Base-by-base conservation (phyloP, 2,888 invertebrate species). In the Agriopis marginaria region DNA sequence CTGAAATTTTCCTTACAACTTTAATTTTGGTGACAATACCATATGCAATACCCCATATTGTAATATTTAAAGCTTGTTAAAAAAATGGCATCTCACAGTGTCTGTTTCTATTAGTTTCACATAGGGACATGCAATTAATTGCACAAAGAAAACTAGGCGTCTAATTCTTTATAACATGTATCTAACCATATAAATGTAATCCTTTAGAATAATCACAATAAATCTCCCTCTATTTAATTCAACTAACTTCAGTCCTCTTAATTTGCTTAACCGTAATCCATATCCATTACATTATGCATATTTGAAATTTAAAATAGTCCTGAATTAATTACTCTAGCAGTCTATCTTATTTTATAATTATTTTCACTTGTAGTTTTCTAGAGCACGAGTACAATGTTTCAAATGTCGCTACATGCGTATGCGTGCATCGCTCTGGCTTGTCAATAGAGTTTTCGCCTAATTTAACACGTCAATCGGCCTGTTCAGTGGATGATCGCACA, bases 391-490 rank as follows among this genome's bases (percentile, higher is more conserved):
- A 0, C 51, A 4, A n/a, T 40, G 39, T 54, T 54, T 54, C 32
- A 51, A 51, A 63, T 68, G 40, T 47, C 45, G 23, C 54, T 58
- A 59, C 63, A 67, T 73, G 60, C 70, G 56, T 65, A 45, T n/a
- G 65, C 68, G 67, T 69, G 53, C 68, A 63, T 66, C 68, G 73
- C 66, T 56, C 65, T 23, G 45, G 17, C 45, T 60, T 59, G 62
- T 55, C 65, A 69, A 72, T 56, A 63, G 66, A 69, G 70, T 76
- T 74, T 77, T 77, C 75, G 72, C 69, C 74, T 74, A 77, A 75
- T 78, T 77, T 68, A 77, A 75, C 78, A 77, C 70, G 71, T 78
- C 77, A 77, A 75, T 75, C 65, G 67, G 55, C 70, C 60, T 69
- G 78, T 75, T 69, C 69, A 68, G 50, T 73, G 75, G 72, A 71